Conservation (phyloP, 1,140 invertebrate genomes). For the Pissodes strobi region DNA sequence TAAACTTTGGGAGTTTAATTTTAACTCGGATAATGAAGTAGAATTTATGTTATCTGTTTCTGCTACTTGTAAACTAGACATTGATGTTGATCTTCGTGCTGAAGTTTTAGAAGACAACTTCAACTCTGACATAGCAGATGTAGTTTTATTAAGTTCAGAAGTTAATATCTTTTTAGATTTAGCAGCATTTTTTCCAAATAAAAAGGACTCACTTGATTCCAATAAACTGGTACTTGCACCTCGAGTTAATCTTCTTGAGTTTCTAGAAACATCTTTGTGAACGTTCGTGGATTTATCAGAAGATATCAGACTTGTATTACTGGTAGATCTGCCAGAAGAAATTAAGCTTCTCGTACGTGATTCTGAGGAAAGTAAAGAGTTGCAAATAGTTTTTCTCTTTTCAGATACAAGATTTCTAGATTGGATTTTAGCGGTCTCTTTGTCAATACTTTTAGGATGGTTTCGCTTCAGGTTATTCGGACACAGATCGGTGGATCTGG, state of each 20-base stretch:
- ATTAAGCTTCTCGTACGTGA: background rate
- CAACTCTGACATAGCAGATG: constrained; percentile 14
- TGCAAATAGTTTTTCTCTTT: constrained; percentile 11
- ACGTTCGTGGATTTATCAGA: constrained; percentile 12
- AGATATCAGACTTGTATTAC: background rate
- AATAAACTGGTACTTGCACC: background rate
- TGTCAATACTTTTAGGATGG: too few relatives aligned
- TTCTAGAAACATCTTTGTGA: background rate
- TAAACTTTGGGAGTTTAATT: too few relatives aligned
- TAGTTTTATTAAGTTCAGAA: background rate
- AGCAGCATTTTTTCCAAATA: constrained; percentile 2
- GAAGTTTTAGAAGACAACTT: constrained; percentile 7
- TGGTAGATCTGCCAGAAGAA: background rate
- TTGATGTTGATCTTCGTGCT: background rate
- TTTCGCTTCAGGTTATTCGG: too few relatives aligned
- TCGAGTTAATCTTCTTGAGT: background rate
- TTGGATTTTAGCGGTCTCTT: too few relatives aligned
- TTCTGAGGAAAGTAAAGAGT: background rate
- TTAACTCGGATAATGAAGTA: too few relatives aligned
- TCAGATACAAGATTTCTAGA: background rate
- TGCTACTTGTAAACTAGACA: background rate
- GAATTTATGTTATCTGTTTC: too few relatives aligned
- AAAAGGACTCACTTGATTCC: background rate
- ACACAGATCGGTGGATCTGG: background rate
- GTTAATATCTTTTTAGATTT: background rate